Evolutionary conservation across 2,797 vertebrate species (phyloP).

Genomic region (Microtus californicus): DNA sequence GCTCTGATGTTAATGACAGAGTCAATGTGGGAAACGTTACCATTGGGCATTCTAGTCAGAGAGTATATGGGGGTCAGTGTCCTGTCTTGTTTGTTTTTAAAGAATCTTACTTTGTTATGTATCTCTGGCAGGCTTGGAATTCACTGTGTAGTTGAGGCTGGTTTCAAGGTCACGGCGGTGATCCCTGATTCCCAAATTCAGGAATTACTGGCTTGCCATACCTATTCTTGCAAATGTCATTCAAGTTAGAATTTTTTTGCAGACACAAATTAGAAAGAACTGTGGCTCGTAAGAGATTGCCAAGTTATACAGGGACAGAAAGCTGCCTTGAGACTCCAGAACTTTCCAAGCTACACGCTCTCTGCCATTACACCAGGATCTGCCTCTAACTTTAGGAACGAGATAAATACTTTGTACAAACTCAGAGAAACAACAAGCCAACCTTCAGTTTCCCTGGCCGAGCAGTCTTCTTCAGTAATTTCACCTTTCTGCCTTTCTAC

Average conservation of each 20-base stretch:
- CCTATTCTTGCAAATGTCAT: slow-evolving; percentile 12
- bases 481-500: slow-evolving; percentile 34
- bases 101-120: not conserved
- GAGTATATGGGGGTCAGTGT: not conserved
- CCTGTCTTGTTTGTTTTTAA: not conserved
- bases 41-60: slow-evolving; percentile 1
- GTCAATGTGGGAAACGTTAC: slow-evolving; percentile 5
- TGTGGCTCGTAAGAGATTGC: not conserved
- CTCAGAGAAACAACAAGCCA: slow-evolving; percentile 2
- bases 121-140: not conserved
- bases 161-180: not conserved
- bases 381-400: slow-evolving; percentile 42
- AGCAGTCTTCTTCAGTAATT: slow-evolving; percentile 18
- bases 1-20: not conserved
- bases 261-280: not conserved
- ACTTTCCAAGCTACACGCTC: not conserved
- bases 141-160: not conserved
- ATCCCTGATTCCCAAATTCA: not conserved
- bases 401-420: not conserved
- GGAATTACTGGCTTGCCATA: not conserved
- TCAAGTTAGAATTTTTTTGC: not conserved
- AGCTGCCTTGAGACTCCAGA: not conserved
- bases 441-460: slow-evolving; percentile 39
- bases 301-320: not conserved
- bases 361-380: not conserved